These are phyloP conservation scores for Cyanocitta stelleri DNA, from an alignment of 2,113 vertebrate species.

Conservation along the genomic window DNA sequence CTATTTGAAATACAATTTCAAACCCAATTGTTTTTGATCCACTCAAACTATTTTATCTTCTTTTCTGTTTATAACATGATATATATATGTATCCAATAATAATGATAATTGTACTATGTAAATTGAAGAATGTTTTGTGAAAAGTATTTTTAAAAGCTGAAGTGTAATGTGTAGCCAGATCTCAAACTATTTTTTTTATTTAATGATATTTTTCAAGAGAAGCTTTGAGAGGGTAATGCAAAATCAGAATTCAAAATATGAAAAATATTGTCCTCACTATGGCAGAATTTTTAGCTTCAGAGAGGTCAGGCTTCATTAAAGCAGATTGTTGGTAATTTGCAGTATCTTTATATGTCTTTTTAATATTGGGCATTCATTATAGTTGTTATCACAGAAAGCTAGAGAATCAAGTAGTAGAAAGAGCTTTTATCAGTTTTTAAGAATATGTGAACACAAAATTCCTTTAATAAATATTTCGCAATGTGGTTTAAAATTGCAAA, in stretches of 20 bases:
- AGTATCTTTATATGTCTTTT: not conserved
- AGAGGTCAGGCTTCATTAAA: not conserved
- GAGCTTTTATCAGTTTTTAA: not conserved
- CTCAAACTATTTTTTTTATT: not conserved
- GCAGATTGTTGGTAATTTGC: not conserved
- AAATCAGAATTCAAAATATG: not conserved
- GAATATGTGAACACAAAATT: not conserved
- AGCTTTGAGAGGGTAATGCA: fast-evolving
- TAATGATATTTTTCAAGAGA: not conserved
- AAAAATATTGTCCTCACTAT: not conserved
- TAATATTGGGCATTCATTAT: not conserved
- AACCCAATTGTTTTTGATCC: fast-evolving
- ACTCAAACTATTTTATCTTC: not conserved
- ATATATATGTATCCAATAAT: not conserved
- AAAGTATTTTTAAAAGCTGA: not conserved
- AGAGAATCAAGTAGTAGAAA: not conserved
- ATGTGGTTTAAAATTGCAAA: not conserved
- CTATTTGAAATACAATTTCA: not conserved
- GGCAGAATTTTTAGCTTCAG: not conserved
- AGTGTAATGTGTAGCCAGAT: fast-evolving
- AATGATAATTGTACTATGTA: not conserved
- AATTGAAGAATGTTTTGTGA: not conserved
- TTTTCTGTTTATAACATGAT: not conserved
- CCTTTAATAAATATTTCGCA: not conserved
- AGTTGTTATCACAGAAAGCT: not conserved